Evolutionary conservation across 2,113 vertebrate genomes (phyloP), one percentile per base, ranked within the genome.

Genomic region (Pampusana beccarii): DNA sequence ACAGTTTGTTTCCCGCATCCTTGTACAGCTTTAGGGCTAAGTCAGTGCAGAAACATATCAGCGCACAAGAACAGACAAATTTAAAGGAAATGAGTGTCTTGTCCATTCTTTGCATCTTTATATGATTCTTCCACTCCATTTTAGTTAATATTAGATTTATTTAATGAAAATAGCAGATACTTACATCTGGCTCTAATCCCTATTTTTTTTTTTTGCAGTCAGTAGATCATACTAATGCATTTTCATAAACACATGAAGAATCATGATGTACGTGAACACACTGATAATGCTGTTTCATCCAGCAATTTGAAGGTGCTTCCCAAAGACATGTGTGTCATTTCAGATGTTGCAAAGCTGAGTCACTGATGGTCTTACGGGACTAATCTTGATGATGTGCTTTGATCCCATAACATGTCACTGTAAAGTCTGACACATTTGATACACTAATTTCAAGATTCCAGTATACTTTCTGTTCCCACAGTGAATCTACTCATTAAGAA

Each of bases 331-430:
- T 81, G 91, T 44, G 60, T 90, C 82, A 61, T 75, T 79, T 95
- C 69, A 86, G 65, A 78, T 3, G 31, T 74, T 92, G 71, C 72
- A 82, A 33, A 95, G 54, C 85, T 96, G 92, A 94, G 90, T 94
- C 92, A 88, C 72, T 71, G 79, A 57, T 80, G 36, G 85, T 42
- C n/a, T 74, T 73, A 92, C 67, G 69, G 89, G 89, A 92, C 93
- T 95, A 89, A 92, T 91, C 77, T 81, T 87, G 86, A 81, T 1
- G 1, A 91, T 56, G 53, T 64, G 38, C 77, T 95, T 87, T 95
- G 89, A 91, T 89, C 93, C 86, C 33, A 8, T 20, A 86, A 90
- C 67, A 53, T 75, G 77, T 67, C 17, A 5, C 61, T 73, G 54
- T 86, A 71, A 91, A 92, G 13, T 90, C 16, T 94, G 88, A 88